Evolutionary conservation across 1,140 invertebrate genomes (phyloP).

Genomic region (Achatina immaculata): DNA sequence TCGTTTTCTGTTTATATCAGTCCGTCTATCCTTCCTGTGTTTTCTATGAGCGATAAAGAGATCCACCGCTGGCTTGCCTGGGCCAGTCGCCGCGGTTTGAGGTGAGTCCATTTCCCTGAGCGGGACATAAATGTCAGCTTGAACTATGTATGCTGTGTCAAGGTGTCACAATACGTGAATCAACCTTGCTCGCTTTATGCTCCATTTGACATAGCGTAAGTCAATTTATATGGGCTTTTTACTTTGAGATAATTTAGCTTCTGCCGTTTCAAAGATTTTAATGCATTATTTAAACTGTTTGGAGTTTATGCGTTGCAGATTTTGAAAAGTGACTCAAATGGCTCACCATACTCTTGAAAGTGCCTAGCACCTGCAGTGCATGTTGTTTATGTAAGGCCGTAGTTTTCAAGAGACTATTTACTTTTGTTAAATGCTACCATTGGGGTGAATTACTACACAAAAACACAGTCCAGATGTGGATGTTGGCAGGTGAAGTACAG

Average conservation of each 20-base stretch:
- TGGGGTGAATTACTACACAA: not conserved
- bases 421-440: not conserved
- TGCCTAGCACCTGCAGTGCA: not conserved
- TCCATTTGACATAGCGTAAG: no score
- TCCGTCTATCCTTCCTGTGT: no score
- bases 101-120: no score
- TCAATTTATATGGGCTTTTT: no score
- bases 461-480: not conserved
- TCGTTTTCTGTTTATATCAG: no score
- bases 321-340: not conserved
- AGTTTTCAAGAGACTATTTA: not conserved
- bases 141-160: no score
- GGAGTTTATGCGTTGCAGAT: not conserved
- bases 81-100: no score
- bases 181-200: no score
- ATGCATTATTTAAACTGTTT: not conserved
- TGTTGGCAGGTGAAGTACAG: not conserved
- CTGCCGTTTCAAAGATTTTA: not conserved
- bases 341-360: not conserved
- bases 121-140: no score
- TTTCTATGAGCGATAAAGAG: no score
- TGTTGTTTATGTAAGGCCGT: not conserved
- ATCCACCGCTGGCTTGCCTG: no score
- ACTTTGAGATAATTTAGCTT: not conserved
- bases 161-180: no score